Conservation (phyloP, 2,797 vertebrate genomes). For the Hemibagrus guttatus region DNA sequence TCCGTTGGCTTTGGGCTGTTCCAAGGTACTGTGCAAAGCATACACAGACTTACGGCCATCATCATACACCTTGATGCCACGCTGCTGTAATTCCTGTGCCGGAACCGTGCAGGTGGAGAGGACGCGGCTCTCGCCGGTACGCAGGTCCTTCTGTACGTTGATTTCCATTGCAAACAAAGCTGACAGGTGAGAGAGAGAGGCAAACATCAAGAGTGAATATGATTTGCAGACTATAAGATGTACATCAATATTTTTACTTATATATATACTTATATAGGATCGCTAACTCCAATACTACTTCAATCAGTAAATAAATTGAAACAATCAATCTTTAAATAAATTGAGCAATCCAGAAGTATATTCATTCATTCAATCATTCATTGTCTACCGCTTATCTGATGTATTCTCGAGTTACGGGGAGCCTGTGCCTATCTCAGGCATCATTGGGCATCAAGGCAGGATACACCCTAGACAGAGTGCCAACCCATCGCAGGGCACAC, state of each 20-base stretch:
- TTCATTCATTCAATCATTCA: no score
- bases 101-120: conserved; percentile 85
- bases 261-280: not conserved
- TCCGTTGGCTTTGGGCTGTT: conserved; percentile 61
- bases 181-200: conserved; percentile 55
- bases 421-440: no score
- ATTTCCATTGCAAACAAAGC: conserved; percentile 94
- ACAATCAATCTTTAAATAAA: not conserved
- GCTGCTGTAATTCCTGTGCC: conserved; percentile 78
- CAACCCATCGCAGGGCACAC: no score
- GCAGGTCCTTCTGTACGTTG: conserved; percentile 87
- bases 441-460: no score
- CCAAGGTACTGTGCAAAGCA: conserved; percentile 70
- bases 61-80: conserved; percentile 90
- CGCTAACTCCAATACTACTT: not conserved
- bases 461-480: no score
- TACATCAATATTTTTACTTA: not conserved
- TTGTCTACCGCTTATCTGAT: no score
- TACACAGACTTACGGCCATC: conserved; percentile 89
- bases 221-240: not conserved
- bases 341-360: not conserved
- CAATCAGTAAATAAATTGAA: not conserved
- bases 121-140: conserved; percentile 87
- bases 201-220: not conserved
- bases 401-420: no score